phyloP scores from a whole-genome alignment of 2,888 invertebrate species.

The Linhomoeus sp. region DNA sequence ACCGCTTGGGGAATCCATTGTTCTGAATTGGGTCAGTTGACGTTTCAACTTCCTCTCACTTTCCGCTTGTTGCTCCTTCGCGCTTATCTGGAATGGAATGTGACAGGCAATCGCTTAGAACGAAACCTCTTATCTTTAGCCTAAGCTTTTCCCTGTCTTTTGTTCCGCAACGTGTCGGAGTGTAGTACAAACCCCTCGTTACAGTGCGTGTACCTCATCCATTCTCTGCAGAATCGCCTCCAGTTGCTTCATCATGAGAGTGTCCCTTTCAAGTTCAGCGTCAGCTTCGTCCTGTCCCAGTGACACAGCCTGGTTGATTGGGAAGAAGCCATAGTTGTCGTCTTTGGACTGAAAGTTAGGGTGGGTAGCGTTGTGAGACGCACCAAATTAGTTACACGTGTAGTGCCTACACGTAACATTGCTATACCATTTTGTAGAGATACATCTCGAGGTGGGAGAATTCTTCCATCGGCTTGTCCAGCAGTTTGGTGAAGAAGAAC shows the following conservation, averaged over 20 bases:
- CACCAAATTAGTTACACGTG: neutral
- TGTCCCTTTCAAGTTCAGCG: neutral
- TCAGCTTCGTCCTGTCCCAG: neutral
- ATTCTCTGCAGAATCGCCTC: neutral
- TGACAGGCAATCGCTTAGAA: no score
- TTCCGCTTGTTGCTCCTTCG: no score
- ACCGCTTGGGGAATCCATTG: no score
- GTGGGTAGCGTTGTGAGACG: neutral
- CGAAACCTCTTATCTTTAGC: no score
- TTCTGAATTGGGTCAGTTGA: no score
- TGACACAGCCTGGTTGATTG: slow-evolving; percentile 1
- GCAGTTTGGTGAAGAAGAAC: slow-evolving; percentile 1
- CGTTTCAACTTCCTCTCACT: no score
- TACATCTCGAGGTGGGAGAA: slow-evolving; percentile 3
- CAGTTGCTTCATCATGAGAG: slow-evolving; percentile 1
- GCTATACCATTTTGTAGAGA: neutral
- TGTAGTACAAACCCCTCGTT: no score
- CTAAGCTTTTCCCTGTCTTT: no score
- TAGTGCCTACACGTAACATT: neutral
- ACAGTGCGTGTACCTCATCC: no score
- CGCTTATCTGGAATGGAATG: no score
- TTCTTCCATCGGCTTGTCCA: neutral
- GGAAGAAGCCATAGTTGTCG: slow-evolving; percentile 2
- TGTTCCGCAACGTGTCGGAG: no score
- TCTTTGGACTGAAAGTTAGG: neutral